These are phyloP conservation scores for Ataeniobius toweri DNA, from an alignment of 2,797 vertebrate genomes.

Conservation along the genomic window DNA sequence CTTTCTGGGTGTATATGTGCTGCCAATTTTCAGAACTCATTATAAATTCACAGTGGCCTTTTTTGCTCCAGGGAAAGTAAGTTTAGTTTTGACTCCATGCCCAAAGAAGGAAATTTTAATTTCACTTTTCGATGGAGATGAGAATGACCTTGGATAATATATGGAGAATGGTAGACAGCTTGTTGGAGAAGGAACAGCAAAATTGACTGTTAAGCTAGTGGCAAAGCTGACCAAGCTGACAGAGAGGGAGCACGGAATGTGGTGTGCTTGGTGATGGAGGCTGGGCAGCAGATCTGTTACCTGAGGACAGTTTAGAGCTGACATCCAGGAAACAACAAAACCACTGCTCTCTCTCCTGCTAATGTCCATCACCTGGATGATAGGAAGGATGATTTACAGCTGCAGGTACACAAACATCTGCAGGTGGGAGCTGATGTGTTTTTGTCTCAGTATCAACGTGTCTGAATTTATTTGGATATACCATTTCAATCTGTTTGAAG, in stretches of 20 bases:
- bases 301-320: background rate
- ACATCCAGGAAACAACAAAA: background rate
- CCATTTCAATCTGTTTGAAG: no score
- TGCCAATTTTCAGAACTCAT: background rate
- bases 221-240: background rate
- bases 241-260: background rate
- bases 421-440: no score
- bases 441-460: background rate
- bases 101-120: background rate
- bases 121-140: background rate
- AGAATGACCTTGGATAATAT: background rate
- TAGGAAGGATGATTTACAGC: background rate
- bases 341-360: background rate
- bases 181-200: background rate
- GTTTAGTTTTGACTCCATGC: background rate
- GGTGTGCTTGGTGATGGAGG: background rate
- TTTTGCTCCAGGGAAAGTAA: background rate
- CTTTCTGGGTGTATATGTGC: background rate
- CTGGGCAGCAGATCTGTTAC: background rate
- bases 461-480: no score
- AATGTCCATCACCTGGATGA: background rate
- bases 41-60: background rate
- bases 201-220: background rate
- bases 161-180: background rate
- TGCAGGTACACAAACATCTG: background rate